Evolutionary conservation across 2,113 vertebrate species (phyloP), one percentile per base, ranked within the genome.

Genomic region (Cricetomys ansorgei): DNA sequence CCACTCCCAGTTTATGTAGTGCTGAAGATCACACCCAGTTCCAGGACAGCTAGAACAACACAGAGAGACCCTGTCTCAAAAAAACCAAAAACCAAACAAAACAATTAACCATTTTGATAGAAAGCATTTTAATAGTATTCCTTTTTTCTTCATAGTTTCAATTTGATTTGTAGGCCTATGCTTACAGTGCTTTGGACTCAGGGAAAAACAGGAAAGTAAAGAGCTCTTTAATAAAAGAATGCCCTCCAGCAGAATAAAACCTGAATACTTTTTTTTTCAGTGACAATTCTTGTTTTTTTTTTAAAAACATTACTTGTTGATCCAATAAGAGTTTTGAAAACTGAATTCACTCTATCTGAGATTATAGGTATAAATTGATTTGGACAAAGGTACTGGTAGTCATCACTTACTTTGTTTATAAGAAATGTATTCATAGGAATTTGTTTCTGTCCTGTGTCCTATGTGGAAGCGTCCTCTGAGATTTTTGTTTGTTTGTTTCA

Each of bases 151-250:
- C 5, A 4, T 5, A n/a, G 55, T 97, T 94, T 88, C 73, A 91
- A 92, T 93, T 91, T 93, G 77, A 92, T 62, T 95, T 95, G 67
- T 73, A 86, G 65, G 84, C 50, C 25, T 37, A 43, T 62, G 72
- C 37, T 94, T 89, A 29, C n/a, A 85, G 31, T 89, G 57, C 57
- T 70, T 29, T 92, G 70, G 40, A 53, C 45, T 72, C 77, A 77
- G n/a, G 57, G 76, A 50, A 80, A 94, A 67, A 72, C 27, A 79
- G 27, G 59, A 89, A 90, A 65, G 62, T 67, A 94, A 89, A 94
- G 67, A 65, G 23, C 65, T 88, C 73, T 92, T 93, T 86, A 91
- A 57, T 93, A 43, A 76, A 92, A 94, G 73, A 92, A 29, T 77
- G 23, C n/a, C 62, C 65, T 79, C 69, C 50, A 79, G 70, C 87